Base-by-base conservation (phyloP, 2,888 invertebrate species). In the Diogma glabrata region DNA sequence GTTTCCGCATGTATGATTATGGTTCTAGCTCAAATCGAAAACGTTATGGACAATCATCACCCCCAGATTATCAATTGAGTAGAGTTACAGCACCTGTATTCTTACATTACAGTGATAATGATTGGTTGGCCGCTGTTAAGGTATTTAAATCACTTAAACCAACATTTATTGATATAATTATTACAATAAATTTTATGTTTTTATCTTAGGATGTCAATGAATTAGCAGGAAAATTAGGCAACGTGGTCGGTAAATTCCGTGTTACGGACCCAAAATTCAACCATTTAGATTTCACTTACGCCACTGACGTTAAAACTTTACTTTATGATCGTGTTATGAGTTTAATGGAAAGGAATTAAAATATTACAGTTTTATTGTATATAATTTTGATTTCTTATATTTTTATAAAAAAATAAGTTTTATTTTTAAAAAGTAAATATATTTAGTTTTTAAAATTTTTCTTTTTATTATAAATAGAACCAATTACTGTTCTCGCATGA, bases 41-140 rank as follows among this genome's bases (percentile, higher is more conserved):
- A 51, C 60, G 54, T 7, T 81, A 81, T 58, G 73, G 76, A 3
- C 63, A 62, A 14, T 47, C 55, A 1, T 62, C 51, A 0, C 79
- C 81, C 3, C 80, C 81, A 0, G 59, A 59, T 1, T 81, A 80
- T 59, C 66, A 76, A 57, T 64, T 80, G 1, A 61, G 64, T 1
- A 72, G 64, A 54, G 61, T 81, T 9, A 75, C 70, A 1, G 63
- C 74, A 3, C 78, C 79, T 1, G 75, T 79, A 1, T 75, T 75
- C 56, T 62, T 83, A 3, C 78, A 79, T 60, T 81, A 75, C 61
- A 75, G 78, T 3, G 68, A 70, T 9, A 74, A 71, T 20, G 84
- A 84, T 60, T 78, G 75, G 61, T 63, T 83, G 52, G 76, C 84
- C 1, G 66, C 72, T 22, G 60, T 67, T 4, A 52, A 52, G 53